phyloP scores from a whole-genome alignment of 2,113 vertebrate species.

The Odocoileus virginianus region DNA sequence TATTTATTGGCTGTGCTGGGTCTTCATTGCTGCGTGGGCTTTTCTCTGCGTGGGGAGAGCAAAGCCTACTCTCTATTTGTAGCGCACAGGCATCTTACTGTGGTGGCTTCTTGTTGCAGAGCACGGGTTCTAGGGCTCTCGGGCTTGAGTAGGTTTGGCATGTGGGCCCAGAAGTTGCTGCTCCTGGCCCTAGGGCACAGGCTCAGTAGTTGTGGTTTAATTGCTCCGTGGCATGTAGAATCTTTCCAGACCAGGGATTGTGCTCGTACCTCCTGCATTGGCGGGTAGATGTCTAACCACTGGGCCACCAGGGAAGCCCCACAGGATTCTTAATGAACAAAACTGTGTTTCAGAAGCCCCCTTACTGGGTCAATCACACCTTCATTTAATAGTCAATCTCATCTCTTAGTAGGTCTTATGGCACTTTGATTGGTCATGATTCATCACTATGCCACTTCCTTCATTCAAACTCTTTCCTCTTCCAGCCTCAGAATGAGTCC shows the following conservation, averaged over 20 bases:
- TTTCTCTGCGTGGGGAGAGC: no score
- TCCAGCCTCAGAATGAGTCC: no score
- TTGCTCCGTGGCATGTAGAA: not conserved
- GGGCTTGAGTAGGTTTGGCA: no score
- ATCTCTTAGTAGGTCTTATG: not conserved
- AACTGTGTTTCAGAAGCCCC: not conserved
- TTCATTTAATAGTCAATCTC: not conserved
- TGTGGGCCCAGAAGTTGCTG: no score
- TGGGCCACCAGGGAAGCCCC: no score
- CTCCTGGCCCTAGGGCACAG: no score
- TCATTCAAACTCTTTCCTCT: no score
- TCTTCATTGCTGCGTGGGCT: not conserved
- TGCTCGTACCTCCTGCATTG: no score
- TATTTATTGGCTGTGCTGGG: not conserved
- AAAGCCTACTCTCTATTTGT: no score
- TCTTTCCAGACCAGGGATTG: no score
- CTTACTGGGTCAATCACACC: not conserved
- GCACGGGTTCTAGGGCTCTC: not conserved
- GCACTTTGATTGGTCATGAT: not conserved
- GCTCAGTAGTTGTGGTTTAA: not conserved
- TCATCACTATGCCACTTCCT: not conserved
- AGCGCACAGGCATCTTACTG: accelerated
- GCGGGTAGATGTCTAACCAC: no score
- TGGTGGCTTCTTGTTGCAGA: not conserved
- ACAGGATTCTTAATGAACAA: not conserved